Base-by-base conservation (phyloP, 2,888 invertebrate species). In the Archaeoteleia sp. region DNA sequence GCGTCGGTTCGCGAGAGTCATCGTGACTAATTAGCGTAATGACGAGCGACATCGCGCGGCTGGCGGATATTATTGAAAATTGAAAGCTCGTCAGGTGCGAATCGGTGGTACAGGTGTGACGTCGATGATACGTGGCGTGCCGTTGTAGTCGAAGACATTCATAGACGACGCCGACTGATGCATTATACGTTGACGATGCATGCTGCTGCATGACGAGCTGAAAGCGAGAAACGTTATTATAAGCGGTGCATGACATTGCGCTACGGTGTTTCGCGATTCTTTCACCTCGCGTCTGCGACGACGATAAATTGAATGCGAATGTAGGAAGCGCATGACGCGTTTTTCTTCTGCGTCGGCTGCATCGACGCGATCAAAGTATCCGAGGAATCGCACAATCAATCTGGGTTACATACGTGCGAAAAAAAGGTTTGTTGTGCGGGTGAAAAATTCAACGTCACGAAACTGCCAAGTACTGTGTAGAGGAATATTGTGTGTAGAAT, bases 1-100 rank as follows among this genome's bases (percentile, higher is more conserved):
- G 23, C 23, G 23, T 23, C 7, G 5, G 23, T n/a, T n/a, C 13
- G 34, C 35, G 48, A 49, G 25, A 35, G 35, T 49, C 48, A 49
- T 49, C 23, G 35, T 15, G 25, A 49, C 48, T 49, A 49, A 49
- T 49, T 49, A 49, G 48, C 48, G 48, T 49, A 49, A 49, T 34
- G 35, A 49, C 35, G 32, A 34, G 45, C 20, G 32, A 34, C 20
- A 20, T 20, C 5, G 20, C 20, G 20, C 20, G 3, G 2, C 20
- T 20, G 23, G 23, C 27, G 27, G 9, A n/a, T n/a, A n/a, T 29
- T 29, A 29, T 29, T 29, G 27, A 29, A 29, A 29, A 29, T 29
- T 29, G 27, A 29, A 29, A 29, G 27, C 7, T n/a, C 27, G 27
- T 29, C 27, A 20, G 20, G 20, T 20, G 20, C 20, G 20, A 20